These are phyloP conservation scores for Psophia crepitans DNA, from an alignment of 2,113 vertebrate genomes.

Conservation along the genomic window DNA sequence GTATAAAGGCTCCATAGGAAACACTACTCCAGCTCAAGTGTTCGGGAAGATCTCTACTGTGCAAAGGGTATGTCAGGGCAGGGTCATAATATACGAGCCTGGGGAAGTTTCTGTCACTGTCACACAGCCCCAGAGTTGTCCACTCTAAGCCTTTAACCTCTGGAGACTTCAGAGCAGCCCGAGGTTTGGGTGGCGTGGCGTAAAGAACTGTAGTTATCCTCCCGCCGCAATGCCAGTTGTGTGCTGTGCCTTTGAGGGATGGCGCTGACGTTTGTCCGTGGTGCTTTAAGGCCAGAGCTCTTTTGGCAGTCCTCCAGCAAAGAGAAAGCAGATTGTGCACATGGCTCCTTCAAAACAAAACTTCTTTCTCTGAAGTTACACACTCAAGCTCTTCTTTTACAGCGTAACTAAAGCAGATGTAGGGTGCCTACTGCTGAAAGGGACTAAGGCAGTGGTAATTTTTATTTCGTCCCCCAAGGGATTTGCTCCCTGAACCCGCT, in stretches of 20 bases:
- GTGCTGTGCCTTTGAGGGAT: constrained; percentile 15
- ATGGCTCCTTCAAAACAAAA: constrained; percentile 7
- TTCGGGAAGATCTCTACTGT: neutral
- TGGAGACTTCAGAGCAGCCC: neutral
- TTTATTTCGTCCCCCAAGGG: neutral
- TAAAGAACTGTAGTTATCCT: neutral
- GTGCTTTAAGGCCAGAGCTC: neutral
- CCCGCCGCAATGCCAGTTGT: neutral
- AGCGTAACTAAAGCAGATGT: neutral
- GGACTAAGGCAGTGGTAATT: neutral
- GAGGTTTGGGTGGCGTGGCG: neutral
- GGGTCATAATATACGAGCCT: neutral
- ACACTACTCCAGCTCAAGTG: neutral
- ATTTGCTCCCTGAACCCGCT: neutral
- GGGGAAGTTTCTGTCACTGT: neutral
- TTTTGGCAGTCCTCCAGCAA: neutral
- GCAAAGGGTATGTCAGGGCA: neutral
- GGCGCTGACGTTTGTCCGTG: neutral
- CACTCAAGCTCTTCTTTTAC: neutral
- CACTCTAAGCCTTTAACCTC: neutral
- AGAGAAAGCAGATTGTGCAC: neutral
- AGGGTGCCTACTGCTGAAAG: neutral
- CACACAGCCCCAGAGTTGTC: neutral
- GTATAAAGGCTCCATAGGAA: neutral
- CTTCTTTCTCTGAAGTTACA: neutral